Conservation (phyloP, 1,140 invertebrate genomes). For the Parasteatoda tepidariorum region DNA sequence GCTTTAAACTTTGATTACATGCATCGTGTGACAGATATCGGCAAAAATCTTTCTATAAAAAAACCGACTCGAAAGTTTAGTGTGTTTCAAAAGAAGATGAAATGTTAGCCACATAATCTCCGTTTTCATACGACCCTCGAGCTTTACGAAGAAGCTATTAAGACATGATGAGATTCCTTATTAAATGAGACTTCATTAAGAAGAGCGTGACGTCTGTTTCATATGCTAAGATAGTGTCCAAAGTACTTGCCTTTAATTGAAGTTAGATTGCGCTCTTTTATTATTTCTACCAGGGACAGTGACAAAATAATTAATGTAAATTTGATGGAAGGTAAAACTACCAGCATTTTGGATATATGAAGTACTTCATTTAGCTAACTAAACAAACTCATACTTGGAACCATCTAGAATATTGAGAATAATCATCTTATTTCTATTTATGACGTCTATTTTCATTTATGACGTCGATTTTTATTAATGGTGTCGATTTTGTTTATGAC, state of each 20-base stretch:
- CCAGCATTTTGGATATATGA: no score
- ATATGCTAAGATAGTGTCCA: slow-evolving; percentile 9
- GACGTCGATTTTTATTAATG: no score
- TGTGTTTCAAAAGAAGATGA: not conserved
- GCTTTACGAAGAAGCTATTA: slow-evolving; percentile 40
- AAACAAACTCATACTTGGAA: no score
- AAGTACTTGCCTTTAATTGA: slow-evolving; percentile 15
- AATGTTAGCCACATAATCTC: not conserved
- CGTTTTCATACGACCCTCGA: slow-evolving; percentile 21
- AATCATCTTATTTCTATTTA: no score
- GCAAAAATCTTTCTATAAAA: not conserved
- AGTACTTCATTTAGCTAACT: no score
- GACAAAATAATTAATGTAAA: no score
- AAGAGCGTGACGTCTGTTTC: slow-evolving; percentile 19
- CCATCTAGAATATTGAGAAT: no score
- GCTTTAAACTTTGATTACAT: no score
- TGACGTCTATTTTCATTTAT: no score
- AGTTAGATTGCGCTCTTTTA: slow-evolving; percentile 5
- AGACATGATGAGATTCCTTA: slow-evolving; percentile 45
- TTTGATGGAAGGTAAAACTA: no score
- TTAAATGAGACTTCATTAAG: slow-evolving; percentile 47
- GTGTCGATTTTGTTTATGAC: no score
- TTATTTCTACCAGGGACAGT: not conserved
- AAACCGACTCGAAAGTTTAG: not conserved
- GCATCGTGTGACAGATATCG: not conserved